These are phyloP conservation scores for Drosophila prosaltans DNA, from an alignment of 1,140 invertebrate genomes.

Conservation along the genomic window DNA sequence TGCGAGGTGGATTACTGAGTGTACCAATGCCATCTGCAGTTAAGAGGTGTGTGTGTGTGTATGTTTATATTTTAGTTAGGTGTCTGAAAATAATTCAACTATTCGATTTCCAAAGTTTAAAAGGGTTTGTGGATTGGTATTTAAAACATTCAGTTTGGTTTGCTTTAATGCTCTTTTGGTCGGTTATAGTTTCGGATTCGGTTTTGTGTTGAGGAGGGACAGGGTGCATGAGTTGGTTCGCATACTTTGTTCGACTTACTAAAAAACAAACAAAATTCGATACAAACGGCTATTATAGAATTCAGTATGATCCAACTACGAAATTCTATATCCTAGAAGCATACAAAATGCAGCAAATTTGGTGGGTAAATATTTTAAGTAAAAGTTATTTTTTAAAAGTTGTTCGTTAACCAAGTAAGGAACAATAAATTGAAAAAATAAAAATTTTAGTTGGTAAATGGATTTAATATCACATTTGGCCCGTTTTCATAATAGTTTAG, in stretches of 20 bases:
- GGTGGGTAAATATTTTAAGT: slow-evolving; percentile 75
- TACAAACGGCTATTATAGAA: slow-evolving; percentile 75
- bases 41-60: slow-evolving; percentile 24
- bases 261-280: slow-evolving; percentile 83
- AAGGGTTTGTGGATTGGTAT: neutral
- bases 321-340: slow-evolving; percentile 71
- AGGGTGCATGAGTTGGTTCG: slow-evolving; percentile 75
- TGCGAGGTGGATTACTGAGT: neutral
- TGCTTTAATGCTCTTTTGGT: slow-evolving; percentile 48
- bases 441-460: neutral
- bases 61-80: slow-evolving; percentile 36
- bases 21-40: neutral
- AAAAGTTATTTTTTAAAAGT: slow-evolving; percentile 20
- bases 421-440: neutral
- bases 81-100: neutral
- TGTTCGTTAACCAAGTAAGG: slow-evolving; percentile 28
- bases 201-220: slow-evolving; percentile 18
- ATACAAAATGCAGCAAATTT: slow-evolving; percentile 74
- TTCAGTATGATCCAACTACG: slow-evolving; percentile 64
- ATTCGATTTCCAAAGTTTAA: neutral
- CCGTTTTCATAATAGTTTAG: slow-evolving; percentile 22
- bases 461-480: slow-evolving; percentile 21
- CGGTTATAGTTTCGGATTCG: slow-evolving; percentile 31
- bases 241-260: slow-evolving; percentile 81
- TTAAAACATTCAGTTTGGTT: slow-evolving; percentile 40